These are phyloP conservation scores for Linnaemya vulpina DNA, from an alignment of 2,888 invertebrate species.

Conservation along the genomic window DNA sequence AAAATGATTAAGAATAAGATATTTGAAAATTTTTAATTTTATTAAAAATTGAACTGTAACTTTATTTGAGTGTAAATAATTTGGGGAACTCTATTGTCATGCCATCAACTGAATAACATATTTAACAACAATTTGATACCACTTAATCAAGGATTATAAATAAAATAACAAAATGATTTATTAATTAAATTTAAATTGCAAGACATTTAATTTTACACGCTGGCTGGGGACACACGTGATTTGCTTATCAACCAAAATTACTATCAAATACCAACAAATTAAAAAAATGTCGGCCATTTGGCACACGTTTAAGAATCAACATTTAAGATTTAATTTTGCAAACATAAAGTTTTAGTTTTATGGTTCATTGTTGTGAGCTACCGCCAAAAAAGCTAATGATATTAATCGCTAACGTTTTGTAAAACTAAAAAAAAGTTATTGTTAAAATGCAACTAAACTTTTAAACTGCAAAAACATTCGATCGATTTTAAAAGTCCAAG, in stretches of 20 bases:
- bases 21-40: too few relatives aligned
- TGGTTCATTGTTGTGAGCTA: slow-evolving; percentile 24
- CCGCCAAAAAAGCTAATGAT: slow-evolving; percentile 33
- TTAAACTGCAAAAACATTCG: slow-evolving; percentile 21
- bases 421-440: slow-evolving; percentile 24
- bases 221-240: slow-evolving; percentile 50
- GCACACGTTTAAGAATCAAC: slow-evolving; percentile 61
- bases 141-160: slow-evolving; percentile 18
- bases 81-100: slow-evolving; percentile 26
- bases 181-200: slow-evolving; percentile 61
- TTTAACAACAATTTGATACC: slow-evolving; percentile 17
- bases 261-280: slow-evolving; percentile 22
- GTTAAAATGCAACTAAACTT: neutral
- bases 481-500: slow-evolving; percentile 52
- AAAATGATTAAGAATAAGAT: too few relatives aligned
- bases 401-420: slow-evolving; percentile 26
- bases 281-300: slow-evolving; percentile 61
- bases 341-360: slow-evolving; percentile 27
- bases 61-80: neutral
- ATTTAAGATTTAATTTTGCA: slow-evolving; percentile 32
- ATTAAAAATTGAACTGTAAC: too few relatives aligned
- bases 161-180: slow-evolving; percentile 23
- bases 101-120: slow-evolving; percentile 20
- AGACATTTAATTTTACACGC: slow-evolving; percentile 50
- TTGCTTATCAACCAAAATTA: slow-evolving; percentile 21